These are phyloP conservation scores for Toxotes jaculatrix DNA, from an alignment of 2,113 vertebrate genomes.

Conservation along the genomic window DNA sequence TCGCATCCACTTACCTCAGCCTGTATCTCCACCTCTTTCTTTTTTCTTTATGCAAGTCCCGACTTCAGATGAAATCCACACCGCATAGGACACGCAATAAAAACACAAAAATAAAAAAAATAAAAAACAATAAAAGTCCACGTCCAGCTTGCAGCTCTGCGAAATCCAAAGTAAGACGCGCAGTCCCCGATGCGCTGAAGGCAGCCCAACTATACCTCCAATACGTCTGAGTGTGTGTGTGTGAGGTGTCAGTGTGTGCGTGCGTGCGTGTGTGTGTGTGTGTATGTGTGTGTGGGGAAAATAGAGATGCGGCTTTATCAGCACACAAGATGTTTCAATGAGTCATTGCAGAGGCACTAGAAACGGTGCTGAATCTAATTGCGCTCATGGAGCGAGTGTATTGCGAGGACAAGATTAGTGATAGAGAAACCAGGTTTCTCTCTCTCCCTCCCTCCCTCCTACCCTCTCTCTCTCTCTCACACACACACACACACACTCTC, in stretches of 20 bases:
- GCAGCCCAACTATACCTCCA: conserved; percentile 67
- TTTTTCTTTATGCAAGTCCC: conserved; percentile 34
- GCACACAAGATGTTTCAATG: conserved; percentile 80
- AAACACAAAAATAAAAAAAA: too few species aligned
- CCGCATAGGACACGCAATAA: not conserved
- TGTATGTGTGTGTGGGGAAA: conserved; percentile 8
- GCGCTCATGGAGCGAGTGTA: conserved; percentile 75
- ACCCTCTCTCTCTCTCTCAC: conserved; percentile 46
- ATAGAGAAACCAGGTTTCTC: conserved; percentile 83
- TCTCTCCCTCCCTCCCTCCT: conserved; percentile 67
- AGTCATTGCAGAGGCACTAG: conserved; percentile 77
- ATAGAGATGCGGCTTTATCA: conserved; percentile 66
- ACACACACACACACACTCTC: conserved; percentile 35
- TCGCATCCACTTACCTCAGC: conserved; percentile 61
- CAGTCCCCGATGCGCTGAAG: conserved; percentile 78
- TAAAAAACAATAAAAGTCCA: conserved; percentile 58
- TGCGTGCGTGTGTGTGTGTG: conserved; percentile 12
- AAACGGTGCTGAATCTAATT: conserved; percentile 78
- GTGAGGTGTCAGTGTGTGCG: not conserved
- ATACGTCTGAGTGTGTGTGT: conserved; percentile 1
- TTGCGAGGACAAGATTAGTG: conserved; percentile 84
- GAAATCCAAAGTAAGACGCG: conserved; percentile 69
- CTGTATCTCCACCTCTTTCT: conserved; percentile 18
- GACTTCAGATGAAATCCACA: conserved; percentile 18
- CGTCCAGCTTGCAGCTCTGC: conserved; percentile 39